Conservation (phyloP, 2,888 invertebrate species). For the Bellardia bayeri region DNA sequence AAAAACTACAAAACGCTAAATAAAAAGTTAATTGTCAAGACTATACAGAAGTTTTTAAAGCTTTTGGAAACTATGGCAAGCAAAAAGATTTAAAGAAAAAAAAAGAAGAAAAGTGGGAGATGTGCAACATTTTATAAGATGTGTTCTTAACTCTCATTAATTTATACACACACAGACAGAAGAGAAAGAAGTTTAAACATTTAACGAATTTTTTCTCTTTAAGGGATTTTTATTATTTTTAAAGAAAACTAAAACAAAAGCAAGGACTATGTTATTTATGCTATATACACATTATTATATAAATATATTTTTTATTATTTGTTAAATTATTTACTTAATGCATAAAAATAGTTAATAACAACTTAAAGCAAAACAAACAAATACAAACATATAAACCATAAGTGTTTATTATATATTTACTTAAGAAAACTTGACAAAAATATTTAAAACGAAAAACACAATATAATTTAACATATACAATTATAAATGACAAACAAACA, state of each 20-base stretch:
- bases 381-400: constrained; percentile 22
- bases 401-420: constrained; percentile 54
- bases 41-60: neutral
- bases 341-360: constrained; percentile 37
- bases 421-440: constrained; percentile 16
- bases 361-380: constrained; percentile 21
- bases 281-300: constrained; percentile 33
- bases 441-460: neutral
- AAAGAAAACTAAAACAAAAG: neutral
- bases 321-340: constrained; percentile 31
- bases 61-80: neutral
- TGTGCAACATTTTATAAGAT: constrained; percentile 9
- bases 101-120: neutral
- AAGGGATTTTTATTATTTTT: constrained; percentile 14
- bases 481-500: neutral
- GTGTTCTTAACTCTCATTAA: neutral
- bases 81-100: neutral
- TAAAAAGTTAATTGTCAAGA: neutral
- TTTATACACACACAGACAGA: neutral
- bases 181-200: neutral
- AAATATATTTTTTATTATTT: constrained; percentile 27
- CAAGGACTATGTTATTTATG: constrained; percentile 37
- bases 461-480: constrained; percentile 27
- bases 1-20: constrained; percentile 6
- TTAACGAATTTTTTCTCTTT: constrained; percentile 26